Percentiles rank a stretch among this genome's conserved stretches.
Evolutionary conservation across 2,888 invertebrate genomes (phyloP).

Genomic region (Drosophila pseudotakahashii): DNA sequence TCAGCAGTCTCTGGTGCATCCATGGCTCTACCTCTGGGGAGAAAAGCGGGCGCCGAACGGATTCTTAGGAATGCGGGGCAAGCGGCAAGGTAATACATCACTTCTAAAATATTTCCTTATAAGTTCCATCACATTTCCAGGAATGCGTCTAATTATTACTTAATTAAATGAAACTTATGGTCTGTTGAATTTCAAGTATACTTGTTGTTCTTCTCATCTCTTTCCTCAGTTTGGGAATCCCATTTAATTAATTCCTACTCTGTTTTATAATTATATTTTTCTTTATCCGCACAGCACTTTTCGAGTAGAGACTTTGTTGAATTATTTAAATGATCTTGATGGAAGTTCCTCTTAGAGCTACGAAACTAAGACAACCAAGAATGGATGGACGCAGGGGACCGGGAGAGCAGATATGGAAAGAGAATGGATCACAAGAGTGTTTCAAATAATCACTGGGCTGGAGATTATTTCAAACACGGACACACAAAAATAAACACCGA

Average conservation of each 20-base stretch:
- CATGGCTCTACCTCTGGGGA: conserved; percentile 53
- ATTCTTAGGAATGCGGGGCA: conserved; percentile 89
- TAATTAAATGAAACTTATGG: too few relatives aligned
- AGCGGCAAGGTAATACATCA: conserved; percentile 80
- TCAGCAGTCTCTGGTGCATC: conserved; percentile 43
- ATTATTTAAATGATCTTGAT: conserved; percentile 48
- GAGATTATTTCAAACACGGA: conserved; percentile 67
- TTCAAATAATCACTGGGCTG: conserved; percentile 75
- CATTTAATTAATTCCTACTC: not conserved
- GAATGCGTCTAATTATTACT: too few relatives aligned
- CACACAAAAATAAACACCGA: conserved; percentile 8
- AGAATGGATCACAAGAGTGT: conserved; percentile 45
- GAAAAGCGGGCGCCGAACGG: conserved; percentile 87
- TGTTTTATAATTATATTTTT: not conserved
- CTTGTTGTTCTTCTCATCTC: not conserved
- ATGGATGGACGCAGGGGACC: conserved; percentile 5
- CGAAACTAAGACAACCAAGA: conserved; percentile 52
- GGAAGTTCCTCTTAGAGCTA: conserved; percentile 68
- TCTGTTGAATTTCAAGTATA: not conserved
- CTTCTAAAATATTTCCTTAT: too few relatives aligned
- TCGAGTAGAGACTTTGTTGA: conserved; percentile 54
- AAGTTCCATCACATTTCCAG: too few relatives aligned
- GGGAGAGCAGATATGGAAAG: conserved; percentile 4
- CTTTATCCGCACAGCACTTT: conserved; percentile 29
- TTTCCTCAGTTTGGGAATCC: not conserved